Conservation (phyloP, 2,888 invertebrate genomes). For the Nymphalis urticae region DNA sequence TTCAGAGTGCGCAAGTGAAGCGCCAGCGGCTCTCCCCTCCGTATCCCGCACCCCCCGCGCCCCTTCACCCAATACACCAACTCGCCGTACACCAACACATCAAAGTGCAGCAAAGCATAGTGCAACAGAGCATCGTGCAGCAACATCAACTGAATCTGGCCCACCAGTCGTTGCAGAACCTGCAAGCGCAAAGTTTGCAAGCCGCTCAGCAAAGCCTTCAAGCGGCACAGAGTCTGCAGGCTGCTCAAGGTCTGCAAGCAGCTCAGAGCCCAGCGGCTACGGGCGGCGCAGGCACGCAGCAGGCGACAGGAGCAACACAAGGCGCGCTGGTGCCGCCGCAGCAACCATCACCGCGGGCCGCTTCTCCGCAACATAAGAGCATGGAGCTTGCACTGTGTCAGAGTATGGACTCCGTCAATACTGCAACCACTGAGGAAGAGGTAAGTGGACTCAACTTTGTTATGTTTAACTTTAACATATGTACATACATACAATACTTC, state of each 20-base stretch:
- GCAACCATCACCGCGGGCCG: conserved; percentile 64
- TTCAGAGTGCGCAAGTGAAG: conserved; percentile 82
- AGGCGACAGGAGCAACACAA: conserved; percentile 65
- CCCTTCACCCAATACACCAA: conserved; percentile 74
- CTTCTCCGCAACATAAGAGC: conserved; percentile 74
- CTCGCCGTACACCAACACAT: conserved; percentile 76
- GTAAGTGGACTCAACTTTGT: conserved; percentile 77
- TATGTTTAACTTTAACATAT: conserved; percentile 32
- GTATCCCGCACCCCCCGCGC: conserved; percentile 78
- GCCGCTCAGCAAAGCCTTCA: conserved; percentile 56
- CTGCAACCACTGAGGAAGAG: conserved; percentile 98
- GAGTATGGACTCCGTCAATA: conserved; percentile 99
- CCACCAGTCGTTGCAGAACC: conserved; percentile 72
- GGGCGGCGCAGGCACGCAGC: conserved; percentile 67
- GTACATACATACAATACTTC: no score
- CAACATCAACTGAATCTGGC: conserved; percentile 77
- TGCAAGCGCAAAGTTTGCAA: conserved; percentile 65
- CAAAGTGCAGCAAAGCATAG: conserved; percentile 76
- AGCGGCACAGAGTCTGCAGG: conserved; percentile 59
- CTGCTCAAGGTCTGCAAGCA: conserved; percentile 58
- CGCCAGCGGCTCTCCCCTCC: conserved; percentile 83
- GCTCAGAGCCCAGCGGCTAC: conserved; percentile 53
- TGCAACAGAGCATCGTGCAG: conserved; percentile 77
- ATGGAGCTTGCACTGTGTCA: conserved; percentile 91
- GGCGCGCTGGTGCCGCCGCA: conserved; percentile 74